A percentile compares a stretch with the other conserved stretches of the same genome.
These are phyloP conservation scores for Sphenodon punctatus DNA, from an alignment of 2,797 vertebrate species.

Conservation along the genomic window DNA sequence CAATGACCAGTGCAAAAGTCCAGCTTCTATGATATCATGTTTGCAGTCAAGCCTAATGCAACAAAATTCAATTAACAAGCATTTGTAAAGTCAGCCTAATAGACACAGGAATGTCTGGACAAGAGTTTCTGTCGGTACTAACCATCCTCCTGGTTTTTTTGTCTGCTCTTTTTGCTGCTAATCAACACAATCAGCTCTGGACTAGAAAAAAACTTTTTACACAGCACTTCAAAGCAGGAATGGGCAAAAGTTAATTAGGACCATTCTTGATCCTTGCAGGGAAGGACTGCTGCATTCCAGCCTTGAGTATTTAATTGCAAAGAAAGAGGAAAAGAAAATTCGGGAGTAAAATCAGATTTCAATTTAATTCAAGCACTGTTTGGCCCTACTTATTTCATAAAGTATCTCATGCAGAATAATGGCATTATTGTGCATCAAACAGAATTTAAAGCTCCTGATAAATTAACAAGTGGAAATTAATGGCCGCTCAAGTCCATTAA, in stretches of 20 bases:
- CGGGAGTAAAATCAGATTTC: conserved; percentile 54
- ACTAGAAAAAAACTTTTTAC: conserved; percentile 22
- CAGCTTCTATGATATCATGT: neutral
- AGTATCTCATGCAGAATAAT: conserved; percentile 63
- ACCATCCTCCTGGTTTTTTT: neutral
- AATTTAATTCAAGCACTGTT: conserved; percentile 57
- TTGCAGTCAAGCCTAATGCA: neutral
- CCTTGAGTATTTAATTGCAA: conserved; percentile 52
- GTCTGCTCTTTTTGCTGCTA: neutral
- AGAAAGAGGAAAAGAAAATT: conserved; percentile 24
- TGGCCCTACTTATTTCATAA: conserved; percentile 59
- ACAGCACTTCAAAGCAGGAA: conserved; percentile 32
- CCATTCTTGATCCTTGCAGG: conserved; percentile 42
- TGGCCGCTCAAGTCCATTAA: conserved; percentile 75
- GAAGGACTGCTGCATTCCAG: conserved; percentile 36
- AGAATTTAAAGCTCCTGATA: conserved; percentile 71
- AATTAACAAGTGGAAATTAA: conserved; percentile 79
- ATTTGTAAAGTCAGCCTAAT: neutral
- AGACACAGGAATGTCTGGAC: neutral
- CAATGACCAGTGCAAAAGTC: neutral
- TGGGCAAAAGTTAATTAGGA: conserved; percentile 58
- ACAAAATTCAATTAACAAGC: neutral
- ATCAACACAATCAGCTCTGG: neutral
- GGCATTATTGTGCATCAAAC: conserved; percentile 40
- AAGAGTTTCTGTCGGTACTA: neutral